Base-by-base conservation (phyloP, 2,797 vertebrate genomes). In the Enteromius radiatus region DNA sequence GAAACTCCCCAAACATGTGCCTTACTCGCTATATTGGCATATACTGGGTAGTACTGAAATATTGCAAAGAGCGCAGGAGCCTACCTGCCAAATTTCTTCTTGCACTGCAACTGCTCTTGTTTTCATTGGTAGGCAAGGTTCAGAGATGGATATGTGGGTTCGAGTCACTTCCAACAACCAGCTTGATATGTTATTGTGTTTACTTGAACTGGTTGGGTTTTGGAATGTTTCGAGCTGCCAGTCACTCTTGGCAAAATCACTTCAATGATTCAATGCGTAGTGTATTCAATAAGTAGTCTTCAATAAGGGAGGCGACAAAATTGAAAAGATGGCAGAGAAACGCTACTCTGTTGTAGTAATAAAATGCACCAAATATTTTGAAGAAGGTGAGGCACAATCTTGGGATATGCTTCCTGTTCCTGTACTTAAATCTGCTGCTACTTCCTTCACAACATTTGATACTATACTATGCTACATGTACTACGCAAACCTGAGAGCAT, bases 1-100 rank as follows among this genome's bases (percentile, higher is more conserved):
- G 74, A 83, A 83, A 83, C 41, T 70, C 41, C 36, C 64, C 65
- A 61, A 73, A 70, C 74, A 61, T 76, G 74, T 83, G 81, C 81
- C 74, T 83, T 83, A 69, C 52, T 69, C 67, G 41, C 23, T 69
- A 65, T 76, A 54, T 67, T 65, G 70, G 43, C 59, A 75, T 67
- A 28, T 33, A 61, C 52, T 68, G 45, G 33, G 59, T 21, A 28
- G 61, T 41, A 75, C 21, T 74, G 11, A 4, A 23, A 73, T 38
- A 56, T 63, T 21, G 23, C 21, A 45, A 64, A 47, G 17, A 41
- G 56, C 10, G 9, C 41, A 23, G 43, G 28, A 64, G 43, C 31
- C 56, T 64, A 81, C 31, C 79, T 74, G 69, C 69, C 79, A 81
- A 81, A 73, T 74, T 12, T 64, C 38, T 71, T 11, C 19, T 59